A percentile compares a stretch with the other conserved stretches of the same genome.
Evolutionary conservation across 2,797 vertebrate species (phyloP).

Genomic region (Enteromius afrohamiltoni): DNA sequence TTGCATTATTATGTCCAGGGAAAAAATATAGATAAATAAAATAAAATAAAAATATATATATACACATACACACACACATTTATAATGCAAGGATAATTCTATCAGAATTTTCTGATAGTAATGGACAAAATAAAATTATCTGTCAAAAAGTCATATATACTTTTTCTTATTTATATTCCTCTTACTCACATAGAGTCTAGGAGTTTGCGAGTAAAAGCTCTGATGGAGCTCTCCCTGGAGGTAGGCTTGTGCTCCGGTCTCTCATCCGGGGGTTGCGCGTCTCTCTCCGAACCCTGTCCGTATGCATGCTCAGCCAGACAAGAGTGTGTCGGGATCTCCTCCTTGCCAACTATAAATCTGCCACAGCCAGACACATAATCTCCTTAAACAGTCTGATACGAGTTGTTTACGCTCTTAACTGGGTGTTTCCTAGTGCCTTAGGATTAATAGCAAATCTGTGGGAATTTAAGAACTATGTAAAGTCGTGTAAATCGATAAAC

Average conservation of each 20-base stretch:
- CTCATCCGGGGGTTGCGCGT: conserved; percentile 53
- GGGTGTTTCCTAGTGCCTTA: not conserved
- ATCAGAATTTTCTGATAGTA: not conserved
- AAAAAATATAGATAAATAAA: not conserved
- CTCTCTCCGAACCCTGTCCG: conserved; percentile 66
- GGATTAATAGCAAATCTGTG: conserved; percentile 6
- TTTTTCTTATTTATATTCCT: not conserved
- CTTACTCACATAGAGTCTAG: conserved; percentile 88
- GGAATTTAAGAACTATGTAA: not conserved
- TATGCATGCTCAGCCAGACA: conserved; percentile 75
- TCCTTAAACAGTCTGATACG: conserved; percentile 4
- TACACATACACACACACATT: too few relatives aligned
- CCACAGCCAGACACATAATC: conserved; percentile 30
- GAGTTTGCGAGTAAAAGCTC: conserved; percentile 80
- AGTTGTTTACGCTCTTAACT: not conserved
- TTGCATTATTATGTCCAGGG: not conserved
- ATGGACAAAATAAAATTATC: not conserved
- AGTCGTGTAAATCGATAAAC: conserved; percentile 38
- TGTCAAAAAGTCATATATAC: not conserved
- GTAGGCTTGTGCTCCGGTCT: conserved; percentile 63
- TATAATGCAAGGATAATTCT: not conserved
- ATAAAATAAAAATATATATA: not conserved
- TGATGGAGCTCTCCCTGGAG: conserved; percentile 71
- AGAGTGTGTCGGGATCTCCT: conserved; percentile 92
- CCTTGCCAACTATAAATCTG: conserved; percentile 96